Evolutionary conservation across 1,140 invertebrate species (phyloP).

Genomic region (Hycleus cichorii): DNA sequence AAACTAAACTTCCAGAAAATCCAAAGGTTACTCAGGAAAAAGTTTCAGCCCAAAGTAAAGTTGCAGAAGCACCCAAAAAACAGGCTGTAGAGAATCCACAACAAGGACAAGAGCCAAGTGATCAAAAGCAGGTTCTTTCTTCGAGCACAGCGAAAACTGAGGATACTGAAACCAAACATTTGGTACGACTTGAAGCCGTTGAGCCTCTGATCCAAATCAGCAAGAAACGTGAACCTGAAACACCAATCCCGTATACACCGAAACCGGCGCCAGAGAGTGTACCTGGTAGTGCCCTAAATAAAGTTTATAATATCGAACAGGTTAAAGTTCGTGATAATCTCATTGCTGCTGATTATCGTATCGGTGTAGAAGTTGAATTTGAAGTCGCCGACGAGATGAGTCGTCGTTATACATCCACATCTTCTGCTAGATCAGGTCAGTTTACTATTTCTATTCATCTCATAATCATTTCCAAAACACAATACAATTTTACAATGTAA

Average conservation of each 20-base stretch:
- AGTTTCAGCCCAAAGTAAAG: slow-evolving; percentile 1
- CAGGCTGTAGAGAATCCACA: slow-evolving; percentile 1
- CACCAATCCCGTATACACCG: slow-evolving; percentile 20
- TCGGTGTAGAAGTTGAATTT: slow-evolving; percentile 33
- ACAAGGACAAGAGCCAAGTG: neutral
- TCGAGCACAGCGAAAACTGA: neutral
- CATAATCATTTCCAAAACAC: neutral
- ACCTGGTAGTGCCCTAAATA: slow-evolving; percentile 27
- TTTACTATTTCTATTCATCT: neutral
- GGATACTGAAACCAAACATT: slow-evolving; percentile 22
- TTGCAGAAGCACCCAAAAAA: neutral
- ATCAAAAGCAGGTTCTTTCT: neutral
- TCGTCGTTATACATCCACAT: slow-evolving; percentile 30
- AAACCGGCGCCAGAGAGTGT: slow-evolving; percentile 21
- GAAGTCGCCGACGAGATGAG: slow-evolving; percentile 35
- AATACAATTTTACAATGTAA: neutral
- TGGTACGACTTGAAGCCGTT: slow-evolving; percentile 19
- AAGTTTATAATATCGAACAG: slow-evolving; percentile 28
- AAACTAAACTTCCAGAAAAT: slow-evolving; percentile 2
- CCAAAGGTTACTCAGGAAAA: slow-evolving; percentile 2
- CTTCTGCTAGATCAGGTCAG: slow-evolving; percentile 32
- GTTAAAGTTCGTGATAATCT: slow-evolving; percentile 16
- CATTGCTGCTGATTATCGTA: slow-evolving; percentile 26
- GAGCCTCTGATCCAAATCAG: slow-evolving; percentile 27
- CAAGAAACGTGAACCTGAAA: slow-evolving; percentile 21